Percentiles rank a stretch among this genome's conserved stretches.
Evolutionary conservation across 2,797 vertebrate species (phyloP).

Genomic region (Diceros bicornis): DNA sequence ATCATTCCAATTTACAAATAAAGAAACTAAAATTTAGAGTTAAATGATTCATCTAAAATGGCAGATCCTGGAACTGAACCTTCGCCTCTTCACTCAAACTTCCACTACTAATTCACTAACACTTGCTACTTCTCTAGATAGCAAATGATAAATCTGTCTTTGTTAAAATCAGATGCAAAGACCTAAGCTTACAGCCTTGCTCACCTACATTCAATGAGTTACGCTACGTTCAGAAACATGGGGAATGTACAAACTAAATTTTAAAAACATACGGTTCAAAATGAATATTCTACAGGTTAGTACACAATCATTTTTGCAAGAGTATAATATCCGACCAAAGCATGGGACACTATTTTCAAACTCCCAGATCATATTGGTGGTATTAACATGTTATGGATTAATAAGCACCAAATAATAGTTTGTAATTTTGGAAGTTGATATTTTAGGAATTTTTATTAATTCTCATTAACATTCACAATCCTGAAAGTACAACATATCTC

Average conservation of each 20-base stretch:
- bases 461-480: not conserved
- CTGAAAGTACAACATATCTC: not conserved
- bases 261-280: not conserved
- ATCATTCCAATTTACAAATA: slow-evolving; percentile 51
- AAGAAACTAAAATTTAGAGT: not conserved
- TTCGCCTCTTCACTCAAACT: not conserved
- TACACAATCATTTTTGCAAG: not conserved
- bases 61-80: not conserved
- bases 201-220: not conserved
- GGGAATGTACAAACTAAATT: not conserved
- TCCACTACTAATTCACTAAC: not conserved
- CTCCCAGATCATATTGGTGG: not conserved
- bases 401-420: not conserved
- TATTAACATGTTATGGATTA: not conserved
- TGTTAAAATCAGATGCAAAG: slow-evolving; percentile 30
- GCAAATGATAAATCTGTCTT: not conserved
- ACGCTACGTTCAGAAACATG: not conserved
- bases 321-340: not conserved
- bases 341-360: not conserved
- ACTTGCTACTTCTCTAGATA: not conserved
- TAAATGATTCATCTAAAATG: not conserved
- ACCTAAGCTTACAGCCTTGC: not conserved
- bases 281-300: not conserved
- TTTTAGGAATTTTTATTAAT: slow-evolving; percentile 18
- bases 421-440: not conserved